A percentile compares a stretch with the other conserved stretches of the same genome.
Conservation (phyloP, 2,888 invertebrate genomes). For the Tetropium fuscum region DNA sequence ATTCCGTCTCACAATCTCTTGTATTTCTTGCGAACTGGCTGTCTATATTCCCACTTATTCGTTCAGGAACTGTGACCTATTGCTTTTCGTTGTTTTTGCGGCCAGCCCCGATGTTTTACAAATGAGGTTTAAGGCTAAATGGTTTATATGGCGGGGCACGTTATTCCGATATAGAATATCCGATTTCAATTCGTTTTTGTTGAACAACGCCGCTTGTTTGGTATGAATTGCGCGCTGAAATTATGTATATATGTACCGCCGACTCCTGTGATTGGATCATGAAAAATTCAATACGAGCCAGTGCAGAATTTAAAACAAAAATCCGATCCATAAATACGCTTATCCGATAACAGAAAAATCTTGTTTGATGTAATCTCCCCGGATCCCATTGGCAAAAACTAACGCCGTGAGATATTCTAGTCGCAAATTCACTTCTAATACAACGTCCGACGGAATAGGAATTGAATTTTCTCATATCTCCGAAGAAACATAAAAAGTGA, state of each 20-base stretch:
- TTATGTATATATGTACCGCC: constrained; percentile 30
- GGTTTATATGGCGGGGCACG: constrained; percentile 1
- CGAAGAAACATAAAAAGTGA: constrained; percentile 18
- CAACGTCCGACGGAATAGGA: constrained; percentile 18
- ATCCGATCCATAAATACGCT: constrained; percentile 36
- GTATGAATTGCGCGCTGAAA: constrained; percentile 13
- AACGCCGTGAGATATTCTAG: constrained; percentile 17
- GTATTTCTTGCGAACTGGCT: too few species aligned
- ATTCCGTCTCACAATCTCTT: too few species aligned
- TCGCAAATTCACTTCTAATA: constrained; percentile 21
- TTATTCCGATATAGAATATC: background rate
- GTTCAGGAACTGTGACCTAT: too few species aligned
- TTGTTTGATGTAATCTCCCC: constrained; percentile 35
- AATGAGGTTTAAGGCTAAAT: background rate
- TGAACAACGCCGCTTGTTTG: constrained; percentile 10
- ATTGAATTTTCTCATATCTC: constrained; percentile 26
- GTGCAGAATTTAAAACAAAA: constrained; percentile 25
- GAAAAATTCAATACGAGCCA: constrained; percentile 36
- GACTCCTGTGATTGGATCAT: constrained; percentile 35
- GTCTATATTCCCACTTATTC: too few species aligned
- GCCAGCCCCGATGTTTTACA: too few species aligned
- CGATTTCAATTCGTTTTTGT: background rate
- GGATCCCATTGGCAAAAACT: constrained; percentile 27
- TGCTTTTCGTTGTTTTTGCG: too few species aligned
- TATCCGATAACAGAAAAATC: constrained; percentile 43